phyloP scores from a whole-genome alignment of 2,113 vertebrate species.

The Gymnocephalus cernua region DNA sequence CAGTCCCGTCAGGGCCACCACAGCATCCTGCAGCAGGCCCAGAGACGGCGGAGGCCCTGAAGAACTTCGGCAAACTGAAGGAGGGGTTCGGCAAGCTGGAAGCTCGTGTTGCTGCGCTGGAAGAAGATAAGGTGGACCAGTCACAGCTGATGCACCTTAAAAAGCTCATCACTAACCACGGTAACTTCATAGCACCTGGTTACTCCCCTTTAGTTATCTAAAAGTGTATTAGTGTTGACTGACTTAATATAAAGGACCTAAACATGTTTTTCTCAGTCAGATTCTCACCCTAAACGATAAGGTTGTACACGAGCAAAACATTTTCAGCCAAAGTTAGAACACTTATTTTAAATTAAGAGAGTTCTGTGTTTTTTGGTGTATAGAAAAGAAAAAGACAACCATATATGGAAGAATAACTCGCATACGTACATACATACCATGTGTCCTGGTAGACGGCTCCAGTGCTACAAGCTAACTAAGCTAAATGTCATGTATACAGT shows the following conservation, averaged over 20 bases:
- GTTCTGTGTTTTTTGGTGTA: not conserved
- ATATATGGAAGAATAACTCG: no score
- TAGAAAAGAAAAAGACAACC: no score
- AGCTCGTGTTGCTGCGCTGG: slow-evolving; percentile 71
- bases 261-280: not conserved
- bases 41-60: slow-evolving; percentile 72
- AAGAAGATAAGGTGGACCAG: slow-evolving; percentile 64
- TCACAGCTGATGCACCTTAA: slow-evolving; percentile 72
- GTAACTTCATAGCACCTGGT: slow-evolving; percentile 13
- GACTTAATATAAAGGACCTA: no score
- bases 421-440: no score
- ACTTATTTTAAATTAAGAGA: not conserved
- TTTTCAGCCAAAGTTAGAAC: no score
- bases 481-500: no score
- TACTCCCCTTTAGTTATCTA: not conserved
- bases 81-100: slow-evolving; percentile 73
- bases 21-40: not conserved
- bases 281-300: no score
- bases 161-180: slow-evolving; percentile 64
- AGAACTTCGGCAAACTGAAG: slow-evolving; percentile 64
- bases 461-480: no score
- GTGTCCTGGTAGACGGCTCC: no score
- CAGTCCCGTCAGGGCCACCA: not conserved
- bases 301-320: no score
- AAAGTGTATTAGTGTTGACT: no score